Evolutionary conservation across 1,140 invertebrate genomes (phyloP).

Genomic region (Drosophila ambigua): DNA sequence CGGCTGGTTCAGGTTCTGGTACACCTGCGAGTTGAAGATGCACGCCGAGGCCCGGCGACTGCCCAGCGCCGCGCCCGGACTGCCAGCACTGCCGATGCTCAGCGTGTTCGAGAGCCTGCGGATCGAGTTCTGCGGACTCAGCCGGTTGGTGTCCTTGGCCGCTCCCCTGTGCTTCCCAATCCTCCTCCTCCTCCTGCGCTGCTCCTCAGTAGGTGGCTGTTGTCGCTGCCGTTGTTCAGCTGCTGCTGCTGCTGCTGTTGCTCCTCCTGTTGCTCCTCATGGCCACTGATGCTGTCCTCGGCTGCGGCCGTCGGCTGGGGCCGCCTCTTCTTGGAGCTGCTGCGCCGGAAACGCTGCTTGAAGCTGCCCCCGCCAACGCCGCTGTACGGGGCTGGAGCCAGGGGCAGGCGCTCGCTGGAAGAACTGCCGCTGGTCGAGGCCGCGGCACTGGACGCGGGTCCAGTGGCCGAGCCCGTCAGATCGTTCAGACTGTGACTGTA

Average conservation of each 20-base stretch:
- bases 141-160: constrained; percentile 86
- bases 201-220: constrained; percentile 50
- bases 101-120: constrained; percentile 75
- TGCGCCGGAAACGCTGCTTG: constrained; percentile 77
- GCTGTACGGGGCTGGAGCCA: constrained; percentile 34
- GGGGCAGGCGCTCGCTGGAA: constrained; percentile 60
- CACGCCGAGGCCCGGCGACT: constrained; percentile 78
- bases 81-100: constrained; percentile 61
- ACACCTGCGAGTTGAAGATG: constrained; percentile 82
- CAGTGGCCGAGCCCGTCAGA: constrained; percentile 25
- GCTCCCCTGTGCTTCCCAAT: constrained; percentile 1
- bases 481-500: constrained; percentile 55
- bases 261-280: constrained; percentile 62
- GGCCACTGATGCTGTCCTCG: constrained; percentile 34
- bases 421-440: constrained; percentile 66
- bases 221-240: constrained; percentile 76
- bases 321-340: constrained; percentile 74
- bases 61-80: constrained; percentile 32
- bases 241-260: constrained; percentile 49
- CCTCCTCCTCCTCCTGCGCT: constrained; percentile 1
- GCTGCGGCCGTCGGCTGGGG: constrained; percentile 4
- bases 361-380: constrained; percentile 53
- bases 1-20: constrained; percentile 81
- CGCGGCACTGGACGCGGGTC: not conserved
- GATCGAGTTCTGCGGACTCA: constrained; percentile 90